Base-by-base conservation (phyloP, 2,888 invertebrate species). In the Ormia ochracea region DNA sequence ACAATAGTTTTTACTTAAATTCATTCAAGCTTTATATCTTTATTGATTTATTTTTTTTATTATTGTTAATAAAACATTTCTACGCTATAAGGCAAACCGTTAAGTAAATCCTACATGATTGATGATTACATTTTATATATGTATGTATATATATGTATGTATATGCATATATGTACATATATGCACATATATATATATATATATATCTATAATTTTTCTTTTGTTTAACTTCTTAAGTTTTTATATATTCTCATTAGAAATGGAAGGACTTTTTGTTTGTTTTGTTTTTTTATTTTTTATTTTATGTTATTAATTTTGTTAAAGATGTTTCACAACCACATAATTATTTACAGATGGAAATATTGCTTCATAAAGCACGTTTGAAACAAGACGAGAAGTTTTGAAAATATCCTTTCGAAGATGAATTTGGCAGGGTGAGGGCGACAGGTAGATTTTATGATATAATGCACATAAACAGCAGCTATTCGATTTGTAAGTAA, bases 51-150 rank as follows among this genome's bases (percentile, higher is more conserved):
- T n/a, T 23, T 54, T 41, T 28, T 59, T 38, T 41, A 21, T 41
- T 74, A 58, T 74, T 74, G 28, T 66, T 66, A 66, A 58, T 70
- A 75, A 75, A 75, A 77, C 72, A 58, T 77, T 80, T 80, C 76
- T 80, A 80, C 28, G 41, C 80, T 80, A 80, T 80, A 80, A 80
- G 80, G 80, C 80, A 80, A 76, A 77, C 72, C 77, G 72, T 77
- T 77, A 45, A 80, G 72, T 80, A 77, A 76, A 72, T 80, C 77
- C 54, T 73, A 70, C 38, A 70, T 77, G 76, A 77, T 77, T 77
- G 76, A 73, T 80, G 76, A 61, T 72, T 80, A 72, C 36, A 68
- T 68, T 61, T 63, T 76, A 63, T 66, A 66, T 58, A 56, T 12
- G 4, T 19, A 26, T 26, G 26, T 23, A 48, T 3, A 1, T 12